Evolutionary conservation across 2,113 vertebrate genomes (phyloP).

Genomic region (Phocoena sinus): DNA sequence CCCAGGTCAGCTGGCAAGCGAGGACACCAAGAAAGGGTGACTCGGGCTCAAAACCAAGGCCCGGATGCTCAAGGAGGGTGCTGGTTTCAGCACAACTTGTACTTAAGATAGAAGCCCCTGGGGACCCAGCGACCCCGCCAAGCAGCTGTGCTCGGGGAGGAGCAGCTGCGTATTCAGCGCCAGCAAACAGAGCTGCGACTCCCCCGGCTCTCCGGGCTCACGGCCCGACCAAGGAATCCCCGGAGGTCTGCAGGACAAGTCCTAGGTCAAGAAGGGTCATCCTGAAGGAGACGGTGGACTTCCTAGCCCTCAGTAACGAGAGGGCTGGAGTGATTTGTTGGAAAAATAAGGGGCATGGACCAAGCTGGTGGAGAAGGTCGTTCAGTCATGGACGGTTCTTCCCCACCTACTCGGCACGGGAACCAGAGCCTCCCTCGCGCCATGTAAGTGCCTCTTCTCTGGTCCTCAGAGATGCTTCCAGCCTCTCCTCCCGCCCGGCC

Average conservation of each 20-base stretch:
- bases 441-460: neutral
- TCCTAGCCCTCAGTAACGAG: neutral
- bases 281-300: neutral
- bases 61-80: neutral
- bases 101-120: neutral
- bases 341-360: neutral
- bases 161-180: neutral
- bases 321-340: neutral
- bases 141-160: neutral
- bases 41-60: neutral
- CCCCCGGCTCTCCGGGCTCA: neutral
- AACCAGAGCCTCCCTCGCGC: neutral
- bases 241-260: neutral
- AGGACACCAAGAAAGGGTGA: neutral
- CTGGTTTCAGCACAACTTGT: neutral
- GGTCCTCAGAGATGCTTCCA: neutral
- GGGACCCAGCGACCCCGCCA: neutral
- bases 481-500: too few relatives aligned
- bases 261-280: neutral
- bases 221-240: neutral
- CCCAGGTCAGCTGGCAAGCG: neutral
- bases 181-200: rapidly evolving
- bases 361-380: neutral
- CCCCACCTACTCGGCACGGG: neutral
- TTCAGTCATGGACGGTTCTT: neutral